Base-by-base conservation (phyloP, 2,113 vertebrate genomes). In the Pomatostomus ruficeps region DNA sequence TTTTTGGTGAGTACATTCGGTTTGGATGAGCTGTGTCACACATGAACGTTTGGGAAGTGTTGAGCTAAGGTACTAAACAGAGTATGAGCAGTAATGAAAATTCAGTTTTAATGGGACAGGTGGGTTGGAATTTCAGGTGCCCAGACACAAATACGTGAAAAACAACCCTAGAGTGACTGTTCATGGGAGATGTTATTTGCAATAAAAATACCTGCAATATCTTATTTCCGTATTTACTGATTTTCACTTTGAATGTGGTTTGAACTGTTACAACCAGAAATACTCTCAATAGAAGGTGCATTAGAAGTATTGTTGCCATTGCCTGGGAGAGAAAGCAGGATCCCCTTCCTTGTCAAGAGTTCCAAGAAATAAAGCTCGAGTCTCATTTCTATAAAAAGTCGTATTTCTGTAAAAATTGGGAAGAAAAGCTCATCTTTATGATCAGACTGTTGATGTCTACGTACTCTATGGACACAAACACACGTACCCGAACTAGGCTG, bases 1-100 rank as follows among this genome's bases (percentile, higher is more conserved):
- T 99, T 97, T 99, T 99, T 98, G 99, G 99, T 99, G 98, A 48
- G 98, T 93, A 55, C 5, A 0, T 55, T 71, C 77, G 70, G 33
- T 84, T 90, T 83, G 42, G n/a, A 31, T 81, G 57, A 86, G 38
- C 67, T 25, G 3, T 61, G 26, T 66, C 38, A 10, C 18, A 20
- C 17, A 5, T 43, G 45, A 81, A 43, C 11, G 3, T 85, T 61
- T 55, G 43, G 16, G 21, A 85, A 33, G 14, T 43, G 45, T 22
- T 80, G 63, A 86, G 55, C 22, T 58, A 40, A 31, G 38, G 19
- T 33, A 26, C 29, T 80, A 16, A 54, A 43, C 19, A 55, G n/a
- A 79, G 6, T n/a, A 29, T 29, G 26, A 89, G 33, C 38, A 65
- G 10, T 6, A 77, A 55, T 40, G n/a, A 49, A 33, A 84, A 84